Conservation (phyloP, 2,797 vertebrate genomes). For the Mallotus villosus region DNA sequence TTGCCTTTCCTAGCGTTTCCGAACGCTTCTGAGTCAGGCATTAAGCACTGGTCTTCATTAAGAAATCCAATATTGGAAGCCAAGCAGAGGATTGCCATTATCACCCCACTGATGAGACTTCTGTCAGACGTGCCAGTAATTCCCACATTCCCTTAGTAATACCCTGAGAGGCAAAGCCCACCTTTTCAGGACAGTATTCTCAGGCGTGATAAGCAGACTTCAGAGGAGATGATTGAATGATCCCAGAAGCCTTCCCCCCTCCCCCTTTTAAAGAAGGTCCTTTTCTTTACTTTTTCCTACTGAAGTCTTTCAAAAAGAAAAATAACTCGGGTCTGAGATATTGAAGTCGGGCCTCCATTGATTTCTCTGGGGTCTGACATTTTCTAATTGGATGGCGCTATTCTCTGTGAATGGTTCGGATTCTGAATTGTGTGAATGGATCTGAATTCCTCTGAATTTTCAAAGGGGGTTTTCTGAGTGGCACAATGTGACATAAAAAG, state of each 20-base stretch:
- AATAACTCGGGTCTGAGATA: neutral
- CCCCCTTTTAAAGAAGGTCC: constrained; percentile 37
- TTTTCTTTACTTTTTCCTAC: neutral
- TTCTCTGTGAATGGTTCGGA: neutral
- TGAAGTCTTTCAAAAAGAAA: neutral
- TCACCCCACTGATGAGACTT: constrained; percentile 58
- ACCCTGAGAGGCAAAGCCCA: constrained; percentile 56
- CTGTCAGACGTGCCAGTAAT: constrained; percentile 64
- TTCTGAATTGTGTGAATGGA: neutral
- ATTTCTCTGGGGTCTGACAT: neutral
- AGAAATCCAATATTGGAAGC: constrained; percentile 60
- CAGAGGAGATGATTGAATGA: constrained; percentile 71
- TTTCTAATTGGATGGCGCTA: neutral
- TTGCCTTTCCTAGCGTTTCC: constrained; percentile 36
- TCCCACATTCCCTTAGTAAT: constrained; percentile 69
- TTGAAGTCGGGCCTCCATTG: neutral
- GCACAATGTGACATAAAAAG: neutral
- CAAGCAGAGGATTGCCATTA: constrained; percentile 51
- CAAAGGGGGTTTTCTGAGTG: neutral
- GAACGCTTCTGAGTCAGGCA: constrained; percentile 25
- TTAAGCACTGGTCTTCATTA: constrained; percentile 57
- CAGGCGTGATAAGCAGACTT: constrained; percentile 62
- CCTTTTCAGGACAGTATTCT: constrained; percentile 61
- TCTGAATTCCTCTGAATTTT: neutral
- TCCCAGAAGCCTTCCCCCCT: constrained; percentile 56